Evolutionary conservation across 2,888 invertebrate genomes (phyloP), one percentile per base, ranked within the genome.

Genomic region (Therioaphis trifolii): DNA sequence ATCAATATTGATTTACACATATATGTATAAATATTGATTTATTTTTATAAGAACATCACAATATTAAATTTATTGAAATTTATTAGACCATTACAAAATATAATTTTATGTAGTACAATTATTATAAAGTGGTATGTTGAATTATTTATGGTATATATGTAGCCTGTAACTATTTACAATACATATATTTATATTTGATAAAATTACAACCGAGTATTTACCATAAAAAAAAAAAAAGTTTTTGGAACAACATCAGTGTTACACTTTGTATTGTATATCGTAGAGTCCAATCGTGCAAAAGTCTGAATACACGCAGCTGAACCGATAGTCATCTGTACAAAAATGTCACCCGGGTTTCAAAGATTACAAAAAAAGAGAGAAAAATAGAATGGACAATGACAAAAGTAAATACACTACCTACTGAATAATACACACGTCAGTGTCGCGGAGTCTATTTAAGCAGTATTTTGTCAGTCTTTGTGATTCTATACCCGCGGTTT

Each of bases 301-400:
- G 63, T 82, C 82, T 82, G 72, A 72, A 72, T 72, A 80, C 61
- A 46, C 61, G 82, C 82, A 82, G 82, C 82, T 82, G 82, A 82
- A 72, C 63, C 49, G 82, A 82, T 82, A 74, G 82, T 74, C 72
- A 82, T 82, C 82, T 74, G 63, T 24, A 46, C 63, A 27, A 27
- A 82, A 82, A 82, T 82, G 82, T 82, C 82, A 82, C 74, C 63
- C 40, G 74, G 52, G 35, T 15, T 71, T 61, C 71, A 72, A 72
- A 72, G 49, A 55, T 43, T 18, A 55, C 18, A 24, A 43, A 68
- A 69, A 71, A 15, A 43, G 61, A 80, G 55, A 58, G 43, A 46
- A 11, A 71, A 4, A 29, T 12, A 55, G 58, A 71, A 79, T 27
- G 80, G 68, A 72, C 71, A 72, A 80, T 69, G 69, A 55, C 69